Evolutionary conservation across 2,797 vertebrate species (phyloP), one percentile per base, ranked within the genome.

Genomic region (Crenichthys baileyi): DNA sequence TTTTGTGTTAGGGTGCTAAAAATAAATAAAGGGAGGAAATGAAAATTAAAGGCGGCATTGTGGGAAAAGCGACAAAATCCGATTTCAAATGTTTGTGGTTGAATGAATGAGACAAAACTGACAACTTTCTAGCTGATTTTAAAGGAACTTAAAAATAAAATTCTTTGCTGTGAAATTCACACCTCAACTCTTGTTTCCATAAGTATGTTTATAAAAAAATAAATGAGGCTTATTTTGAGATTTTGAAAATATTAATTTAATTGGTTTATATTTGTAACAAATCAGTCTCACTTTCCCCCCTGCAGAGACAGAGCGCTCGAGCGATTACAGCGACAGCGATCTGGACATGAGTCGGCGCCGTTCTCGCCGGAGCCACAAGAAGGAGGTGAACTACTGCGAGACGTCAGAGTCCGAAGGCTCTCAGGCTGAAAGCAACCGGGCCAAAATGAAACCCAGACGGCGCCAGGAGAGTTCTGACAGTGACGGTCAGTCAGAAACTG

Each of bases 371-470:
- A 99, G 98, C 86, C 97, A 94, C 85, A 97, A 98, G 94, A 95
- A 96, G 88, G 92, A 96, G 92, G 98, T 99, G 70, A 99, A 99
- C 93, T 99, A 99, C 85, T 96, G 96, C 31, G 98, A 99, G 93
- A 97, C 97, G 53, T 98, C 98, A 0, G 98, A 98, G 89, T 98
- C 97, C 0, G 98, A 99, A 0, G 97, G 96, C 75, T 98, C 98
- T 13, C 97, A 97, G 91, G 95, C 95, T 0, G 96, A 92, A 9
- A 87, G 86, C 83, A 96, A 97, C 78, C 90, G 81, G 31, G 85
- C 93, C 82, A 97, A 96, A 85, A 90, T 94, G 44, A 96, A 97
- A 87, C 95, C 95, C 44, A 94, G 95, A 72, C 96, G 93, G 1
- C 94, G 81, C 39, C 94, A 95, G 70, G 96, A 97, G 87, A 99